These are phyloP conservation scores for Dynastes maya DNA, from an alignment of 2,888 invertebrate species.

Conservation along the genomic window DNA sequence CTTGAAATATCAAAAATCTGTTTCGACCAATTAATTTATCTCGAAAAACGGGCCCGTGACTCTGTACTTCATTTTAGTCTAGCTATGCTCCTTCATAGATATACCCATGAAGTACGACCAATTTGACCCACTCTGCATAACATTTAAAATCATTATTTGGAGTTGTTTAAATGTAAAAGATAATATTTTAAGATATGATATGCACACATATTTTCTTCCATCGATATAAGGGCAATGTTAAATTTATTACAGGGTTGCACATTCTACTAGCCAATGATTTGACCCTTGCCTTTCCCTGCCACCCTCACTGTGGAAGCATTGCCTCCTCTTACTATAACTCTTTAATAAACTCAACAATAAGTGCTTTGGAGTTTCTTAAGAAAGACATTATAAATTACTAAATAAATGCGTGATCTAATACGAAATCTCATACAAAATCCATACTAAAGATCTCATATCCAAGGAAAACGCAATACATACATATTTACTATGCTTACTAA, in stretches of 20 bases:
- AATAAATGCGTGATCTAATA: neutral
- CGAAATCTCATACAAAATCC: neutral
- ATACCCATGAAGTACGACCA: no score
- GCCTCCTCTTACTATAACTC: slow-evolving; percentile 64
- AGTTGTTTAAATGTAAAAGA: no score
- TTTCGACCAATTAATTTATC: no score
- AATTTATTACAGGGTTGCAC: slow-evolving; percentile 68
- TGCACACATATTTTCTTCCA: neutral
- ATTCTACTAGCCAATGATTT: slow-evolving; percentile 67
- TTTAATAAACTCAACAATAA: slow-evolving; percentile 60
- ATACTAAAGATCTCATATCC: slow-evolving; percentile 29
- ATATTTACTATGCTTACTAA: neutral
- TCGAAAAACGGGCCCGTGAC: no score
- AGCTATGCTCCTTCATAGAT: no score
- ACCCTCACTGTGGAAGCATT: slow-evolving; percentile 68
- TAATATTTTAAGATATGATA: no score
- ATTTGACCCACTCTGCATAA: no score
- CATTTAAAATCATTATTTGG: no score
- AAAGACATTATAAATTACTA: slow-evolving; percentile 30
- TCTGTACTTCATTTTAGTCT: no score
- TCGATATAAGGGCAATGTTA: slow-evolving; percentile 26
- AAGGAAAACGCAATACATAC: neutral
- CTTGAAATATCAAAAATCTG: no score
- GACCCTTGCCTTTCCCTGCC: slow-evolving; percentile 69
- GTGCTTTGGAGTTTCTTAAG: slow-evolving; percentile 55